Conservation (phyloP, 2,888 invertebrate species). For the Melanophora roralis region DNA sequence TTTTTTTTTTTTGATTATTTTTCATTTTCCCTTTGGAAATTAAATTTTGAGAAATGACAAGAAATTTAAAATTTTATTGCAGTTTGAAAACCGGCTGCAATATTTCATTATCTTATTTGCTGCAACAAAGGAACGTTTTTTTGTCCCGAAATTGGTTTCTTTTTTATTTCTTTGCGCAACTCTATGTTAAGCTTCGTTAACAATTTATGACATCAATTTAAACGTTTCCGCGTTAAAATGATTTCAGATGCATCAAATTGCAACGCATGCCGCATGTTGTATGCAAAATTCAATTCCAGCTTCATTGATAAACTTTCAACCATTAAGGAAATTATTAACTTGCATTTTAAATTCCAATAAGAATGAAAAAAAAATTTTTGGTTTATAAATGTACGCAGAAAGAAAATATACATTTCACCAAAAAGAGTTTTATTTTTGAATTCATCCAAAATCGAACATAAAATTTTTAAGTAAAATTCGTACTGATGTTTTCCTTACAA, state of each 20-base stretch:
- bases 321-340: slow-evolving; percentile 48
- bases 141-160: neutral
- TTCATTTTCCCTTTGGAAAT: slow-evolving; percentile 30
- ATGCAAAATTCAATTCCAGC: slow-evolving; percentile 50
- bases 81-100: neutral
- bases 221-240: slow-evolving; percentile 57
- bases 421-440: slow-evolving; percentile 1
- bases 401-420: neutral
- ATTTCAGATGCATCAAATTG: slow-evolving; percentile 58
- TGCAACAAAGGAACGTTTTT: neutral
- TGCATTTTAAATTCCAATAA: neutral
- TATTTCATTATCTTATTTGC: slow-evolving; percentile 43
- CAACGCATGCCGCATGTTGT: slow-evolving; percentile 14
- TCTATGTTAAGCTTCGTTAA: slow-evolving; percentile 24
- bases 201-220: slow-evolving; percentile 60
- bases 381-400: neutral
- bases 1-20: neutral
- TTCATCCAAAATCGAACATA: too few species aligned
- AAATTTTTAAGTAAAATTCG: too few species aligned
- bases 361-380: too few species aligned
- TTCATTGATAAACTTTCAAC: slow-evolving; percentile 51
- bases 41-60: slow-evolving; percentile 33
- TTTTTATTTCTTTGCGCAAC: neutral
- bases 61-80: slow-evolving; percentile 34
- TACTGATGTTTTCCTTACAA: too few species aligned